Evolutionary conservation across 2,797 vertebrate species (phyloP), one percentile per base, ranked within the genome.

Genomic region (Mus spretus): DNA sequence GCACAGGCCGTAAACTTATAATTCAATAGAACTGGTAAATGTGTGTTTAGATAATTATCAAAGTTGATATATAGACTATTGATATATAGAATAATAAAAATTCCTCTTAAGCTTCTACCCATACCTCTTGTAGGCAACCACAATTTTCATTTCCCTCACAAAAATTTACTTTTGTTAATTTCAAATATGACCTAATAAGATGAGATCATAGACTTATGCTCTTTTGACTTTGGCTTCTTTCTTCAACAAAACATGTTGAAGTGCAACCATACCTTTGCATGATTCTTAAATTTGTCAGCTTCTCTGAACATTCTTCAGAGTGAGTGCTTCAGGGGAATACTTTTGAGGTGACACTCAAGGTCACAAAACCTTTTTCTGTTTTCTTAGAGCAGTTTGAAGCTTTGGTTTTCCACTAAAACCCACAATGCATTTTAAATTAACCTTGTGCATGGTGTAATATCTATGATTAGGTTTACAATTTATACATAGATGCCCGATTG

Each of bases 381-480:
- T 96, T 89, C 44, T 37, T 59, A 22, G 79, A 47, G 63, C 44
- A 90, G 53, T 79, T 80, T 79, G 37, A 31, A 53, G 19, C 81
- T 93, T 82, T 84, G 37, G 77, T 90, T 82, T 91, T 89, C 55
- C 0, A 61, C 50, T 40, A 84, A 75, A 44, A 9, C 28, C 26
- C 72, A 12, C 59, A 74, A 13, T 55, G 3, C 0, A 89, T 88
- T 86, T 82, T 82, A 81, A 93, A 70, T 89, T 70, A 82, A 81
- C 57, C 53, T 93, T 93, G 19, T 78, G 1, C 84, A 14, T 61
- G 26, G 1, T n/a, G 4, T 44, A 57, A 78, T 61, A 31, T 78
- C 55, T 88, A 3, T 78, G 50, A 90, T 78, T 90, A 92, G 15
- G 44, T 81, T 89, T n/a, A 96, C 72, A 77, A 81, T 84, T 93